Evolutionary conservation across 2,113 vertebrate genomes (phyloP).

Genomic region (Oenanthe oenanthe): DNA sequence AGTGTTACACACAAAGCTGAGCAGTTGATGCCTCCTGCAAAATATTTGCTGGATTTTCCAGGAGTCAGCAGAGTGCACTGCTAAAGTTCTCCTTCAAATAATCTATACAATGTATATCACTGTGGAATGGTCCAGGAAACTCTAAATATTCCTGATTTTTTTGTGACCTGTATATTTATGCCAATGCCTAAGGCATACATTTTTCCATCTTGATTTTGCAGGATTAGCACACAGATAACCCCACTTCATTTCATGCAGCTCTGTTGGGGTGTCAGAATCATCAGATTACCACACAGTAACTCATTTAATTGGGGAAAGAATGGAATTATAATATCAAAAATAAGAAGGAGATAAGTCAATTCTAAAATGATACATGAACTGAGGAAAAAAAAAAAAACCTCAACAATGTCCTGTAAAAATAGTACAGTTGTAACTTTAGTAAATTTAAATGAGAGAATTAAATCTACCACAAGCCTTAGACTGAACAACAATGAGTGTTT

Average conservation of each 20-base stretch:
- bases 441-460: neutral
- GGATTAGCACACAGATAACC: neutral
- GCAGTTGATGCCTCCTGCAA: neutral
- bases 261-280: neutral
- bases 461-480: neutral
- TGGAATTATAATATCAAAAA: neutral
- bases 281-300: neutral
- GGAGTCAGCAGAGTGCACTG: neutral
- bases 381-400: fast-evolving
- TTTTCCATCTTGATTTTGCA: neutral
- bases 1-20: slow-evolving; percentile 2
- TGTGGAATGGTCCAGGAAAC: neutral
- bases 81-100: slow-evolving; percentile 29
- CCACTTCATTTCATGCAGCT: neutral
- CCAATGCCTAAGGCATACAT: neutral
- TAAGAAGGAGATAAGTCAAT: neutral
- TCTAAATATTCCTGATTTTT: neutral
- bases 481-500: neutral
- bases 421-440: neutral
- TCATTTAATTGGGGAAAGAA: neutral
- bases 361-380: neutral
- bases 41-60: slow-evolving; percentile 37
- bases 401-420: neutral
- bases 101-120: neutral
- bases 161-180: neutral